Conservation (phyloP, 2,888 invertebrate species). For the Nomada ruficornis region DNA sequence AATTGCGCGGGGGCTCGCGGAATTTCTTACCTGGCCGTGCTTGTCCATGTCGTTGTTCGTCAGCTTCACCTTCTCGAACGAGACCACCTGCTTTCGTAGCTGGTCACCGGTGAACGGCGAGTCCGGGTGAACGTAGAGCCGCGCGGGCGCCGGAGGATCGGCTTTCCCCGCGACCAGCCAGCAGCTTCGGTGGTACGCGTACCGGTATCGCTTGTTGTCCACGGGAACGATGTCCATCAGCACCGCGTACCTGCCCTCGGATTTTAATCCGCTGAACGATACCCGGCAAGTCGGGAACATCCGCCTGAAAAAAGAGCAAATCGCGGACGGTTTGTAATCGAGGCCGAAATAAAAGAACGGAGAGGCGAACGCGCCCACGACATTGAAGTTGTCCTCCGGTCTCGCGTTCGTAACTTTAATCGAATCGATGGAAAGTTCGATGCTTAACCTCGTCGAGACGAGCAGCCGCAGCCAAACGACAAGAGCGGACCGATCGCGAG, state of each 20-base stretch:
- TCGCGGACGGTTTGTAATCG: neutral
- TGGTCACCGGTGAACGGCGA: conserved; percentile 93
- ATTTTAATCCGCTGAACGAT: conserved; percentile 89
- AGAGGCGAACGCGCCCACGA: neutral
- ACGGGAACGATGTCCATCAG: conserved; percentile 93
- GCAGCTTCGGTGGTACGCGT: conserved; percentile 93
- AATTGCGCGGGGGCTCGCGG: conserved; percentile 11
- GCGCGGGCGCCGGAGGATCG: conserved; percentile 90
- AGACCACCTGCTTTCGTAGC: conserved; percentile 91
- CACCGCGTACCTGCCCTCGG: conserved; percentile 89
- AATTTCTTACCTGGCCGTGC: conserved; percentile 88
- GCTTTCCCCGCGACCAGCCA: conserved; percentile 94
- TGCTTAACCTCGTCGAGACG: conserved; percentile 26
- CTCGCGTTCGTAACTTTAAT: neutral
- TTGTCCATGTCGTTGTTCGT: conserved; percentile 94
- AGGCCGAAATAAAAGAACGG: no score
- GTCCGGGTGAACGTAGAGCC: conserved; percentile 92
- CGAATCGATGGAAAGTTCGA: conserved; percentile 15
- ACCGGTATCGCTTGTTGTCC: conserved; percentile 91
- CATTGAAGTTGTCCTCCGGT: neutral
- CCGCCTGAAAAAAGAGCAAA: conserved; percentile 86
- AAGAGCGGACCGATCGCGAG: neutral
- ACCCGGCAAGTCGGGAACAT: conserved; percentile 93
- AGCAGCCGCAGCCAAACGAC: neutral
- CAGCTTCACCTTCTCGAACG: conserved; percentile 93